Evolutionary conservation across 2,888 invertebrate genomes (phyloP), one percentile per base, ranked within the genome.

Genomic region (Synergus japonicus): DNA sequence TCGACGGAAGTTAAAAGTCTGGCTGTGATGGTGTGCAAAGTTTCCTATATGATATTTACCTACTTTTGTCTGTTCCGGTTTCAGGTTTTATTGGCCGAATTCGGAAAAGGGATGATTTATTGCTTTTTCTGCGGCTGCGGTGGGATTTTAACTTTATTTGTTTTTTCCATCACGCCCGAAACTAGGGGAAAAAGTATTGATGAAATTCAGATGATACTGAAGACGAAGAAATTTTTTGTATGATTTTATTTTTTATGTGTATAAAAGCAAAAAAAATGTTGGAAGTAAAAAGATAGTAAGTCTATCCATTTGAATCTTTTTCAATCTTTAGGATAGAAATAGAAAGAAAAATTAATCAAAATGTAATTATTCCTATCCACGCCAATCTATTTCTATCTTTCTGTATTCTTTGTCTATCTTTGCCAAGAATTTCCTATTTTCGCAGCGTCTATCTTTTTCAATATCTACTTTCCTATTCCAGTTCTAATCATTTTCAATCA

Each of bases 1-100:
- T 49, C 69, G 13, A 8, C 29, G 13, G 69, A 69, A 13, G 49
- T 69, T 37, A 69, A 69, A 69, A 69, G 69, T 49, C 2, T 69
- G 37, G 69, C 46, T 15, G 69, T 69, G 0, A 69, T 69, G 69
- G 9, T 49, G 8, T 15, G 46, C 15, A 69, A 69, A 69, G 69
- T 69, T 15, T 49, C 69, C 4, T 69, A 69, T 15, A 69, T 69
- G 69, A 46, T 49, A 15, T 37, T 69, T 29, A 29, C 69, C 3
- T 69, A 69, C 13, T 54, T 69, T 37, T 69, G 37, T 54, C 29
- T 69, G 0, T 69, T 69, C 49, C 29, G 49, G n/a, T 69, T 49
- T 15, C 69, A 69, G 9, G 69, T 69, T 9, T 37, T 69, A 54
- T 29, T 49, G 69, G 69, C 29, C 8, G 49, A 13, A 8, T 7